Evolutionary conservation across 2,113 vertebrate species (phyloP), one percentile per base, ranked within the genome.

Genomic region (Cromileptes altivelis): DNA sequence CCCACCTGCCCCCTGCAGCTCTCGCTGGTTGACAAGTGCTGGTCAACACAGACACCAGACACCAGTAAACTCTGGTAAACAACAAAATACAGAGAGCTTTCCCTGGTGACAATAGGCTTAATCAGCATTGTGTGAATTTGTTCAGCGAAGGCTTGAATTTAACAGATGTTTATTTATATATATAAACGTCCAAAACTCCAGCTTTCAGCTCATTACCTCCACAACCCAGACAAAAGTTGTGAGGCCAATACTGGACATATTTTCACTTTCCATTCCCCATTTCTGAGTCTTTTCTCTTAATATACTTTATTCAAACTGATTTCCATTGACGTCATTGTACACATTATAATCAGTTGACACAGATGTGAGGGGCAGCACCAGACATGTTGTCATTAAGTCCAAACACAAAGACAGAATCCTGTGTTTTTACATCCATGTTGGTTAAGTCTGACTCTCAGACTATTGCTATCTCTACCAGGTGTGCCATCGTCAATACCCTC

Each of bases 401-500:
- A 70, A 40, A 52, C 19, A 10, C 14, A 19, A 63, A 40, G 37
- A 82, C 45, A 42, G 30, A 74, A 76, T 64, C 73, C 11, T n/a
- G 18, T 33, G 17, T 65, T 81, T n/a, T 62, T 45, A 45, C 6
- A 50, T 50, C 52, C 56, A 25, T 45, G n/a, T 63, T 63, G 13
- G 9, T 7, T 17, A 49, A 85, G 61, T 56, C 50, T 52, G 18
- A 19, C 6, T 21, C 50, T 21, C 7, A 18, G 42, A 10, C 37
- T 56, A 14, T 18, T 63, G 19, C 17, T 40, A 58, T 78, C 73
- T 81, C 37, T 8, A 69, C 80, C 61, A 78, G 79, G 27, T 79
- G 45, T 84, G 75, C 83, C 82, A 80, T 89, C 75, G 30, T 82
- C 61, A 27, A 64, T 78, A 68, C 85, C 74, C 52, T 42, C 21